These are phyloP conservation scores for Brachionus paranguensis DNA, from an alignment of 1,140 invertebrate genomes.

Conservation along the genomic window DNA sequence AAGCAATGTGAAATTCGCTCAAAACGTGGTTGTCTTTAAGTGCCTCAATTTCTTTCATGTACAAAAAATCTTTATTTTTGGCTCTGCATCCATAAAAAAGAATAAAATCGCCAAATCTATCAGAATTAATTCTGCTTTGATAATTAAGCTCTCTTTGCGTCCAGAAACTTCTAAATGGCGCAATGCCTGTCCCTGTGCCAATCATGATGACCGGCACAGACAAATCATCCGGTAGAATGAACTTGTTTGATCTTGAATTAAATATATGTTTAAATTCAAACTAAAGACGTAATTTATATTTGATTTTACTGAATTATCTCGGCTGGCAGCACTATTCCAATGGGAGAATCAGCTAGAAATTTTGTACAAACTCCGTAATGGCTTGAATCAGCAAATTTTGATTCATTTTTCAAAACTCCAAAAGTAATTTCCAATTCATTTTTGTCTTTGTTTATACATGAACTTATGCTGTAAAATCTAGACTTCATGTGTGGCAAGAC, in stretches of 20 bases:
- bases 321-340: slow-evolving; percentile 60
- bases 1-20: slow-evolving; percentile 71
- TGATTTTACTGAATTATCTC: slow-evolving; percentile 75
- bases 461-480: slow-evolving; percentile 88
- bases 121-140: background rate
- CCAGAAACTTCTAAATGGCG: slow-evolving; percentile 35
- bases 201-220: slow-evolving; percentile 33
- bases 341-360: slow-evolving; percentile 61
- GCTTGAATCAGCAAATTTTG: slow-evolving; percentile 62
- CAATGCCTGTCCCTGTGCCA: slow-evolving; percentile 8
- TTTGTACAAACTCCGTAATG: slow-evolving; percentile 90
- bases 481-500: slow-evolving; percentile 79
- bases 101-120: slow-evolving; percentile 67
- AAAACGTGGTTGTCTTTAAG: slow-evolving; percentile 69
- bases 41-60: slow-evolving; percentile 72
- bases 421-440: slow-evolving; percentile 79
- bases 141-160: background rate
- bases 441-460: slow-evolving; percentile 66
- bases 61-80: slow-evolving; percentile 70
- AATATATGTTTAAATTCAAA: slow-evolving; percentile 46
- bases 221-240: background rate
- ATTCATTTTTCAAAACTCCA: slow-evolving; percentile 78
- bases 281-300: slow-evolving; percentile 51
- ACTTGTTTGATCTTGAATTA: slow-evolving; percentile 43
- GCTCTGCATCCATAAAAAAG: slow-evolving; percentile 85